These are phyloP conservation scores for Thyatira batis DNA, from an alignment of 2,888 invertebrate species.

Conservation along the genomic window DNA sequence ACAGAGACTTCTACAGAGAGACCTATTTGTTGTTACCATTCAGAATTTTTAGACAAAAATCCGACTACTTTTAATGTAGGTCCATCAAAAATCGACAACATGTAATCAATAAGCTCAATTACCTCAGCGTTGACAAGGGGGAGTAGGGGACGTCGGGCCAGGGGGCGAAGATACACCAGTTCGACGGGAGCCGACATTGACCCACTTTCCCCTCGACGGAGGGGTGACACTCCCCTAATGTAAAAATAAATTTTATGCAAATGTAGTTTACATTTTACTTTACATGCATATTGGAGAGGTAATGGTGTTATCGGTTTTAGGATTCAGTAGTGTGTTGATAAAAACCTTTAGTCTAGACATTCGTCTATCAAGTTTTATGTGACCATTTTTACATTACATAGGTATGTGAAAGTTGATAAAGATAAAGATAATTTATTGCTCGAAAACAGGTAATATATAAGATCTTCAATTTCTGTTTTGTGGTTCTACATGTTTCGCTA, in stretches of 20 bases:
- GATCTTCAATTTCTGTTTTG: no score
- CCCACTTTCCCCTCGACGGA: conserved; percentile 39
- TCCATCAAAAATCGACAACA: conserved; percentile 20
- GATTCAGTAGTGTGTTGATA: conserved; percentile 14
- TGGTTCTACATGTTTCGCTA: no score
- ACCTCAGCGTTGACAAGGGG: conserved; percentile 26
- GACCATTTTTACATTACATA: no score
- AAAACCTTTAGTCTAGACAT: no score
- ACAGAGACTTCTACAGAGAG: no score
- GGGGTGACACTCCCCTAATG: conserved; percentile 20
- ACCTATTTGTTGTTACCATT: no score
- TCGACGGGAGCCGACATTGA: conserved; percentile 64
- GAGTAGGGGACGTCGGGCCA: conserved; percentile 24
- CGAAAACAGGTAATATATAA: no score
- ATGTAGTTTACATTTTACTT: conserved; percentile 39
- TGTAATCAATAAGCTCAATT: conserved; percentile 41
- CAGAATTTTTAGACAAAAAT: no score
- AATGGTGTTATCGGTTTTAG: conserved; percentile 22
- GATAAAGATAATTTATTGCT: no score
- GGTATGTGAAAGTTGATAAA: no score
- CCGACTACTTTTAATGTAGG: no score
- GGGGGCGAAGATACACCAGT: conserved; percentile 40
- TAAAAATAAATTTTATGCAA: conserved; percentile 45
- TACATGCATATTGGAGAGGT: conserved; percentile 40
- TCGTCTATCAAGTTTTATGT: no score